These are phyloP conservation scores for Deilephila elpenor DNA, from an alignment of 2,888 invertebrate species.

Conservation along the genomic window DNA sequence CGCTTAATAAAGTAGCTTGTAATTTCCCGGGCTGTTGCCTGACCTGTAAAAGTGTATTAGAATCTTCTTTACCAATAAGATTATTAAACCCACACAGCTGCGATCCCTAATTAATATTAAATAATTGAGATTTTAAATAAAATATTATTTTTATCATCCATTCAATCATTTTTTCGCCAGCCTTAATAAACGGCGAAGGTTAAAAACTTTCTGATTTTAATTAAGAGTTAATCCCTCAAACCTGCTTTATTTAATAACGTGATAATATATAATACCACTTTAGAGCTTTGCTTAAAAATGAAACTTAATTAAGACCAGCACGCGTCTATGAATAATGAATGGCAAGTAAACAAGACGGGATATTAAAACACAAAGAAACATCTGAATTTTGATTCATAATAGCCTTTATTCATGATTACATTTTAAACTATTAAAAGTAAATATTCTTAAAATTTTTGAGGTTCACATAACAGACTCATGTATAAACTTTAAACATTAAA, in stretches of 20 bases:
- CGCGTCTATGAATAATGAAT: conserved; percentile 8
- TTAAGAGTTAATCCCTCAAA: not conserved
- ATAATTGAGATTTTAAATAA: not conserved
- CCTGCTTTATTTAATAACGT: not conserved
- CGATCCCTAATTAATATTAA: not conserved
- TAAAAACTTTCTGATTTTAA: not conserved
- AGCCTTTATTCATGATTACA: conserved; percentile 20
- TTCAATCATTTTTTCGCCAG: not conserved
- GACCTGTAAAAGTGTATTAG: too few species aligned
- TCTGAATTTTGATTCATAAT: conserved; percentile 2
- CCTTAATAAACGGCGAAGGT: not conserved
- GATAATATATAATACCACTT: not conserved
- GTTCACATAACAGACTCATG: conserved; percentile 10
- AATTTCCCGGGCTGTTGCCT: too few species aligned
- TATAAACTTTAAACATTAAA: conserved; percentile 28
- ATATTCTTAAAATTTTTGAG: conserved; percentile 17
- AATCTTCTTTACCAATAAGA: too few species aligned
- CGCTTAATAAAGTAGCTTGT: too few species aligned
- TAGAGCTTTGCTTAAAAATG: not conserved
- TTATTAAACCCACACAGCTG: too few species aligned
- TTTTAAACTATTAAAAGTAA: not conserved
- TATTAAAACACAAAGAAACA: conserved; percentile 10
- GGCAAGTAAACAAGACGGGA: not conserved
- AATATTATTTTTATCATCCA: not conserved
- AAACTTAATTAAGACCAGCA: conserved; percentile 1